These are phyloP conservation scores for Dipodomys spectabilis DNA, from an alignment of 2,113 vertebrate genomes.

Conservation along the genomic window DNA sequence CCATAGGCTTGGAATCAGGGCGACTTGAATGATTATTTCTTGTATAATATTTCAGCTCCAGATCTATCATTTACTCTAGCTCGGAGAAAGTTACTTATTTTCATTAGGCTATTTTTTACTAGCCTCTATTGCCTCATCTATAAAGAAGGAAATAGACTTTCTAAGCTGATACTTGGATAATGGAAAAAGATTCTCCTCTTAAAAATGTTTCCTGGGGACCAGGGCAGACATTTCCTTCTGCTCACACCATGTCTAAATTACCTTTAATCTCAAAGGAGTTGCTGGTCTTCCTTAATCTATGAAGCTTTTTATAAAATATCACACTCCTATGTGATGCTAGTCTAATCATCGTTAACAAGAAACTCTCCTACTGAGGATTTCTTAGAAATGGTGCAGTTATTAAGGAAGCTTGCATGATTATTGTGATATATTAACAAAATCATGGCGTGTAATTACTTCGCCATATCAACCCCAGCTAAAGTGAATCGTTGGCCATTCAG, in stretches of 20 bases:
- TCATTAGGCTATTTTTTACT: neutral
- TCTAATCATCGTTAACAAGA: constrained; percentile 51
- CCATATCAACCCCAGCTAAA: neutral
- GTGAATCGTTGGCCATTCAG: neutral
- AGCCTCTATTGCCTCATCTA: neutral
- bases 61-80: neutral
- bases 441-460: constrained; percentile 37
- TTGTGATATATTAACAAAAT: constrained; percentile 37
- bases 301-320: constrained; percentile 25
- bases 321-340: neutral
- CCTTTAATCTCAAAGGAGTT: constrained; percentile 29
- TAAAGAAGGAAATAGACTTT: neutral
- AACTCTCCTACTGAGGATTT: constrained; percentile 39
- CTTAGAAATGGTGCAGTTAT: constrained; percentile 41
- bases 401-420: constrained; percentile 50
- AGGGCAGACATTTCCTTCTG: neutral
- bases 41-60: neutral
- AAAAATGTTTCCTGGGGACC: neutral
- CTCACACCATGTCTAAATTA: neutral
- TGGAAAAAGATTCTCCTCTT: neutral
- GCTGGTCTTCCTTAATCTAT: neutral
- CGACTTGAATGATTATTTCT: neutral
- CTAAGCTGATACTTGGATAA: neutral
- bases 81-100: neutral
- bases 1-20: neutral